Evolutionary conservation across 2,888 invertebrate genomes (phyloP).

Genomic region (Ctenicera cuprea): DNA sequence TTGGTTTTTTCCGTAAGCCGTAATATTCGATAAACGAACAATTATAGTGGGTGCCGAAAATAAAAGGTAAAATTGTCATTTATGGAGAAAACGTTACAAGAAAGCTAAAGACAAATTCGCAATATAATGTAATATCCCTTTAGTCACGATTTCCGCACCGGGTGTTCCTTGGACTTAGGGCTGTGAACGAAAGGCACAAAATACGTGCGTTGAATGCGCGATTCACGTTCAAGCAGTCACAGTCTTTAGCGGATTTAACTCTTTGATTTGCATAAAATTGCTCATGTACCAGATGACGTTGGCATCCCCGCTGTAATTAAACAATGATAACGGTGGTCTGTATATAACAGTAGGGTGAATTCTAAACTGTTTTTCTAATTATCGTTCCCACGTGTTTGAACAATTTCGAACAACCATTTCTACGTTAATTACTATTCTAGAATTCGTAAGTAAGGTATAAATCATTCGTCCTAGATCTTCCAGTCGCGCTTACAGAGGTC

Average conservation of each 20-base stretch:
- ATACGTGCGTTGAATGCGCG: constrained; percentile 68
- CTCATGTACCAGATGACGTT: constrained; percentile 59
- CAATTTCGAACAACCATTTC: constrained; percentile 44
- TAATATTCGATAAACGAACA: constrained; percentile 24
- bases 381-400: constrained; percentile 45
- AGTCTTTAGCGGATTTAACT: constrained; percentile 56
- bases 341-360: constrained; percentile 44
- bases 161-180: constrained; percentile 66
- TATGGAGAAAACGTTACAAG: constrained; percentile 57
- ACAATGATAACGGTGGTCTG: constrained; percentile 51
- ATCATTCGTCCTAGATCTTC: constrained; percentile 53
- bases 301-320: constrained; percentile 50
- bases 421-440: constrained; percentile 50
- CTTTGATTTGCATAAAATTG: constrained; percentile 63
- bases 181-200: constrained; percentile 57
- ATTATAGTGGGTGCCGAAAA: constrained; percentile 41
- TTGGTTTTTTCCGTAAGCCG: background rate
- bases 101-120: constrained; percentile 56
- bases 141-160: constrained; percentile 71
- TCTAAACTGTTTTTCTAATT: constrained; percentile 47
- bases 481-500: constrained; percentile 53
- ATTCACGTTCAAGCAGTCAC: constrained; percentile 51
- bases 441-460: constrained; percentile 52
- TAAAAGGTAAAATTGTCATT: constrained; percentile 47
- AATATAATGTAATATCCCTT: constrained; percentile 66